Base-by-base conservation (phyloP, 2,888 invertebrate genomes). In the Helleia helle region DNA sequence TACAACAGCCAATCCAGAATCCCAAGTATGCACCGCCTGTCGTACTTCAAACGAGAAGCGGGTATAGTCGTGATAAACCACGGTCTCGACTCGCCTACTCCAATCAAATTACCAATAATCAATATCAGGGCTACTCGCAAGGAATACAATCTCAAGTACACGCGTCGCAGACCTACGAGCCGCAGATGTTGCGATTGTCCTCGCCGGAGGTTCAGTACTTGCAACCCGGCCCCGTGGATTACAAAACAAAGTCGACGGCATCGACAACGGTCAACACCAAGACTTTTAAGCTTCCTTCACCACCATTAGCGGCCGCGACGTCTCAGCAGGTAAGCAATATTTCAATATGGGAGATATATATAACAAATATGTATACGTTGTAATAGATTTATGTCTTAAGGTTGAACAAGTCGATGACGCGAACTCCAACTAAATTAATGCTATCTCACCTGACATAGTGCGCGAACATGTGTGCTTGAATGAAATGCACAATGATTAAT, bases 211-310 rank as follows among this genome's bases (percentile, higher is more conserved):
- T 74, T 59, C 74, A 75, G 49, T 84, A 81, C 56, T 47, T 83
- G 55, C 72, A 72, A 54, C 67, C 71, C 12, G 56, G 47, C 31
- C 40, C 62, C 1, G 55, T 55, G 11, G 76, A 77, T 36, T 83
- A 72, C 56, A 83, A 83, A 50, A 49, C 59, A 15, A 75, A 80
- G 52, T 38, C 65, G 4, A 48, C 50, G 12, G 47, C 62, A 11
- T 47, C 62, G 18, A 41, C 42, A 49, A 13, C 39, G 52, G 12
- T 50, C 18, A 66, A 58, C 43, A 40, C 66, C 36, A 67, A 74
- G 28, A 60, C 79, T 15, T 86, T 86, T 53, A 86, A 86, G 54
- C 65, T 86, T 62, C 86, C 86, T 17, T 85, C 85, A 7, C 85
- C 85, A 31, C 83, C 85, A 0, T 56, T 75, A 1, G 69, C 65